phyloP scores from a whole-genome alignment of 2,888 invertebrate species.

The Diarsia mendica region DNA sequence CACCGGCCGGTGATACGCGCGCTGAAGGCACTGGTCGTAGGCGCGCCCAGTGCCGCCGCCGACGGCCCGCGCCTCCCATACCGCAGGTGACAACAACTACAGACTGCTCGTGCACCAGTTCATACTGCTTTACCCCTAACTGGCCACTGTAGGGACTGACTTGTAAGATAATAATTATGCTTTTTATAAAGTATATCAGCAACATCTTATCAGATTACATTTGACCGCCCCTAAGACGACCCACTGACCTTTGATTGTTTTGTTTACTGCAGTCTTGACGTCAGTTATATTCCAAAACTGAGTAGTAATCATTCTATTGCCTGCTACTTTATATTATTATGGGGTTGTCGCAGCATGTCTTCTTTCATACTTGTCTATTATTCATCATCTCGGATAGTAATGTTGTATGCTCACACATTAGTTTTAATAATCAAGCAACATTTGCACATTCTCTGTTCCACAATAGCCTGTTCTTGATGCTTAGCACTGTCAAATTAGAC shows the following conservation, averaged over 20 bases:
- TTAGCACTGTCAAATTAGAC: too few relatives aligned
- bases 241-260: neutral
- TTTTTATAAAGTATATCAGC: too few relatives aligned
- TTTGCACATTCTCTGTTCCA: too few relatives aligned
- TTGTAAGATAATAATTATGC: neutral
- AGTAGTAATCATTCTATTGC: neutral
- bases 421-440: too few relatives aligned
- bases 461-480: too few relatives aligned
- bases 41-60: constrained; percentile 58
- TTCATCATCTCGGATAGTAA: too few relatives aligned
- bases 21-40: constrained; percentile 66
- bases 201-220: neutral
- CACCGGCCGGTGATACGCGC: constrained; percentile 69
- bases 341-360: too few relatives aligned
- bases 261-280: neutral
- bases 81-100: constrained; percentile 56
- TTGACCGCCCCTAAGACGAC: neutral
- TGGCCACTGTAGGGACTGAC: neutral
- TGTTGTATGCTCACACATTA: too few relatives aligned
- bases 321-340: too few relatives aligned
- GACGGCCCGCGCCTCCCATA: constrained; percentile 66
- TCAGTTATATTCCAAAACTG: neutral
- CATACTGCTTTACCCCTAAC: neutral
- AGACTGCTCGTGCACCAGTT: neutral
- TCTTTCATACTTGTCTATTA: too few relatives aligned